A percentile compares a stretch with the other conserved stretches of the same genome.
Evolutionary conservation across 2,113 vertebrate genomes (phyloP).

Genomic region (Pangasianodon hypophthalmus): DNA sequence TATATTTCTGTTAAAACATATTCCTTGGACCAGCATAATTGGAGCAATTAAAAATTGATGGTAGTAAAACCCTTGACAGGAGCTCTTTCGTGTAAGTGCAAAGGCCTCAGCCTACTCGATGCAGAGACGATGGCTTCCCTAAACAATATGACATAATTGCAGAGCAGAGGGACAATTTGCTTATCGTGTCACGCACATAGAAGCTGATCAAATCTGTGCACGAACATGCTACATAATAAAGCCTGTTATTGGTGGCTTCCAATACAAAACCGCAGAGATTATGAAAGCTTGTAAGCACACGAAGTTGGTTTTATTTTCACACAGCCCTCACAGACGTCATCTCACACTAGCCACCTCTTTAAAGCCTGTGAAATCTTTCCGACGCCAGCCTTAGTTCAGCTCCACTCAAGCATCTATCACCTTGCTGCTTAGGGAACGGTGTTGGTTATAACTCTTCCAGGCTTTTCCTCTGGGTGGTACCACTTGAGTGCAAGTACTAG

Average conservation of each 20-base stretch:
- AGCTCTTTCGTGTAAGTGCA: not conserved
- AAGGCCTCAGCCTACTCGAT: not conserved
- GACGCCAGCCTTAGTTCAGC: not conserved
- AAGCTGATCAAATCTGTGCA: not conserved
- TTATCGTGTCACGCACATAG: not conserved
- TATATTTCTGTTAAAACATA: not conserved
- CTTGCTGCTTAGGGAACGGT: not conserved
- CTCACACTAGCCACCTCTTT: not conserved
- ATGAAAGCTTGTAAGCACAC: not conserved
- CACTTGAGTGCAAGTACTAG: slow-evolving; percentile 38
- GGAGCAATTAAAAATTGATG: not conserved
- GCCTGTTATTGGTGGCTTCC: not conserved
- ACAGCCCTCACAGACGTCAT: not conserved
- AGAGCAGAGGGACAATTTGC: not conserved
- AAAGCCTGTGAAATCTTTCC: not conserved
- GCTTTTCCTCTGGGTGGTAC: slow-evolving; percentile 40
- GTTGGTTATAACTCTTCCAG: slow-evolving; percentile 40
- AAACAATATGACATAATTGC: not conserved
- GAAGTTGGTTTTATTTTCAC: not conserved
- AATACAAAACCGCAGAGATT: not conserved
- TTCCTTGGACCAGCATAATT: not conserved
- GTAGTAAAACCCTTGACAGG: not conserved
- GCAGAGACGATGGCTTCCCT: not conserved
- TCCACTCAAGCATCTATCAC: slow-evolving; percentile 18
- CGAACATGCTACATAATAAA: not conserved